These are phyloP conservation scores for Periparus ater DNA, from an alignment of 2,797 vertebrate species.

Conservation along the genomic window DNA sequence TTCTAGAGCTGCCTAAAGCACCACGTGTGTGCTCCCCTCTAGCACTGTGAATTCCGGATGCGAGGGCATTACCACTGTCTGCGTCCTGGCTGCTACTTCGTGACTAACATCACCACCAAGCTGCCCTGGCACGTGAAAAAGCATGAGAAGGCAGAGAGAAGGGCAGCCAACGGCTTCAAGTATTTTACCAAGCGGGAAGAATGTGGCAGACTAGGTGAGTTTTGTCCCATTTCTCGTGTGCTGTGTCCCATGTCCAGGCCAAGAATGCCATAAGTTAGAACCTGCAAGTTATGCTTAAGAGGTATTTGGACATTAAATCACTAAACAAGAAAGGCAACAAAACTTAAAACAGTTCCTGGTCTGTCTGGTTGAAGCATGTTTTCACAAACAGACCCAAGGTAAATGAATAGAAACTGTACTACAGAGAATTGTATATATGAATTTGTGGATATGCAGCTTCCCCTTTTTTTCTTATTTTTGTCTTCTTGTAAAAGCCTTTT, in stretches of 20 bases:
- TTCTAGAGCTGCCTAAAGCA: not conserved
- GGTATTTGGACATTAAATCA: not conserved
- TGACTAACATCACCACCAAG: slow-evolving; percentile 99
- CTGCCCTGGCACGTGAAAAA: slow-evolving; percentile 98
- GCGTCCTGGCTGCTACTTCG: slow-evolving; percentile 92
- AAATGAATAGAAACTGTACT: not conserved
- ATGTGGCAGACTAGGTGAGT: slow-evolving; percentile 92
- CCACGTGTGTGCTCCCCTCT: not conserved
- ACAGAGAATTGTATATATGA: not conserved
- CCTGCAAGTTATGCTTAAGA: not conserved
- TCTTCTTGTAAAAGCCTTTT: not conserved
- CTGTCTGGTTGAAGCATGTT: not conserved
- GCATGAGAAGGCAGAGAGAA: slow-evolving; percentile 96
- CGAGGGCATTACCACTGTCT: slow-evolving; percentile 98
- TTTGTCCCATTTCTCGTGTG: not conserved
- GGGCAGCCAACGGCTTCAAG: slow-evolving; percentile 97
- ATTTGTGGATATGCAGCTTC: not conserved
- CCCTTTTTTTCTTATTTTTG: not conserved
- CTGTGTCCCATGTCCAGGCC: not conserved
- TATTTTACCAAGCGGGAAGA: slow-evolving; percentile 99
- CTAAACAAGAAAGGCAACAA: not conserved
- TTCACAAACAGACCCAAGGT: not conserved
- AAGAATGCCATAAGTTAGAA: not conserved
- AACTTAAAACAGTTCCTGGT: not conserved
- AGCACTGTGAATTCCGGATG: slow-evolving; percentile 99